These are phyloP conservation scores for Epinephelus moara DNA, from an alignment of 2,113 vertebrate species.

Conservation along the genomic window DNA sequence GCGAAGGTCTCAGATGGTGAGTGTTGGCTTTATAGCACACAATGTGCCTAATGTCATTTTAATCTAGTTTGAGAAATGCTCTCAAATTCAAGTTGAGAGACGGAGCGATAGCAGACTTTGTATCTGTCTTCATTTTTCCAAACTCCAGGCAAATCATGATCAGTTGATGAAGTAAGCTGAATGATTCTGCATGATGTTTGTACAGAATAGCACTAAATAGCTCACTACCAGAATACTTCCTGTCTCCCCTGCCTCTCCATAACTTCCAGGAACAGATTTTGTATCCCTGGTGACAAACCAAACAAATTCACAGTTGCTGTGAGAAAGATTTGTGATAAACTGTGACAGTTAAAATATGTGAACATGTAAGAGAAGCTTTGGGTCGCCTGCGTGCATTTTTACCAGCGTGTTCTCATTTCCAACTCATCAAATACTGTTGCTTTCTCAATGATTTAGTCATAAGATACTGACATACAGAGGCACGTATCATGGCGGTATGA, in stretches of 20 bases:
- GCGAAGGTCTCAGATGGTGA: constrained; percentile 18
- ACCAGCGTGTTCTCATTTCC: not conserved
- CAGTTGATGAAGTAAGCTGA: not conserved
- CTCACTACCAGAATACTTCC: not conserved
- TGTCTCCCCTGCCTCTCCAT: not conserved
- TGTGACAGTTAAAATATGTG: not conserved
- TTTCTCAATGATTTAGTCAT: too few relatives aligned
- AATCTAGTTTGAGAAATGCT: not conserved
- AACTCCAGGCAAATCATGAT: not conserved
- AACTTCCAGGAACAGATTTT: constrained; percentile 5
- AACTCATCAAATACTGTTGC: too few relatives aligned
- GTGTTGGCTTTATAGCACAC: not conserved
- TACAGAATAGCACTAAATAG: not conserved
- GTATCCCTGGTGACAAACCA: not conserved
- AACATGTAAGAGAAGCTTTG: not conserved
- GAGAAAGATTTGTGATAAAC: constrained; percentile 1
- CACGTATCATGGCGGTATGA: too few relatives aligned
- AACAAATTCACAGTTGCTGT: constrained; percentile 16
- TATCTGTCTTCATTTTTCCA: not conserved
- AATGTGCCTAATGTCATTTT: not conserved
- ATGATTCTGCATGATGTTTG: constrained; percentile 8
- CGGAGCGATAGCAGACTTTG: not conserved
- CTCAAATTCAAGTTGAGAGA: not conserved
- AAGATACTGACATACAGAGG: too few relatives aligned
- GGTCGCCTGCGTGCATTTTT: not conserved